Evolutionary conservation across 2,888 invertebrate species (phyloP), one percentile per base, ranked within the genome.

Genomic region (Lamproptera curius): DNA sequence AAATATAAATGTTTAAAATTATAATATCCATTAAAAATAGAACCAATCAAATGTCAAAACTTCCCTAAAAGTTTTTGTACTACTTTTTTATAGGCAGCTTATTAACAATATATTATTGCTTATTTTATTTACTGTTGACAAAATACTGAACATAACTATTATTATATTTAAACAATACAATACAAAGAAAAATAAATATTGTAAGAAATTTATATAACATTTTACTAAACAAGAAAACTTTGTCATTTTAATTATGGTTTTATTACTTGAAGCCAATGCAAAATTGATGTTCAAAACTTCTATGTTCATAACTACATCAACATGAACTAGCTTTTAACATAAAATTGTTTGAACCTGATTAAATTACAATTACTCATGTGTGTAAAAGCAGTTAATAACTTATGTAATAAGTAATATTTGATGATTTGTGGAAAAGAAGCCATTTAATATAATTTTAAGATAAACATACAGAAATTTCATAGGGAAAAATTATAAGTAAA

Each of bases 1-100:
- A 59, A 67, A 20, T 31, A 26, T 16, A 43, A 39, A 37, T 36
- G 14, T 41, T 23, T 28, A n/a, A 50, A 40, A 44, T 20, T 50
- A 47, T 47, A 43, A 44, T 41, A 50, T 45, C 36, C 44, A 44
- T 44, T 40, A 23, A 40, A 44, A 39, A 43, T 35, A 20, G 9
- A 44, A 39, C 28, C 17, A 43, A 42, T 38, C 1, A 42, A 20
- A 13, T 11, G 9, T 33, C n/a, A 44, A 40, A 44, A 31, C 6
- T 44, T 35, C 28, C 26, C 35, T 23, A 31, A 17, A n/a, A n/a
- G 39, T 35, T 39, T 49, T 49, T 49, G 49, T 49, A 49, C 49
- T 49, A 49, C 39, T 40, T 39, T 35, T 11, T 1, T 31, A 44
- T 44, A 16, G 36, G 43, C 42, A 35, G 17, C 40, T 38, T 36